Evolutionary conservation across 2,888 invertebrate genomes (phyloP).

Genomic region (Pheosia tremula): DNA sequence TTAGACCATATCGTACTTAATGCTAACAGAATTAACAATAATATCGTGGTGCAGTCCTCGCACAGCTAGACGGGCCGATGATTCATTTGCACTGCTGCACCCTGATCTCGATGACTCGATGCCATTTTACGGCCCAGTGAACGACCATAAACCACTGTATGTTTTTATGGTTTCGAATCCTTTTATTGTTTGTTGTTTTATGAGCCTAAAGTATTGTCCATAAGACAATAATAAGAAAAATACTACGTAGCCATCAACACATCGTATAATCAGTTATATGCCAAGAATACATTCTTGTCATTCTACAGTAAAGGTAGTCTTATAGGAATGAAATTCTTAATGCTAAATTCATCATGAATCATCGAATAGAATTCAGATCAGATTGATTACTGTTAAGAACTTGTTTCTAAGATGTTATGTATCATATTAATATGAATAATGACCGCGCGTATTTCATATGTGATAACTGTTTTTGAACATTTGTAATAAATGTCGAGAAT

Average conservation of each 20-base stretch:
- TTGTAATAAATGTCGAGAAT: slow-evolving; percentile 12
- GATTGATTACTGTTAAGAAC: not conserved
- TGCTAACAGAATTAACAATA: slow-evolving; percentile 12
- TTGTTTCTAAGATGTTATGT: slow-evolving; percentile 2
- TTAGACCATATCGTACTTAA: slow-evolving; percentile 24
- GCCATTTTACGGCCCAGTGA: slow-evolving; percentile 64
- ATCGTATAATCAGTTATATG: not conserved
- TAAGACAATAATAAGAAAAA: slow-evolving; percentile 6
- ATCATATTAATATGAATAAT: slow-evolving; percentile 9
- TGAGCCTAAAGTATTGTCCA: slow-evolving; percentile 36
- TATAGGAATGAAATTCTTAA: not conserved
- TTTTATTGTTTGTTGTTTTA: slow-evolving; percentile 50
- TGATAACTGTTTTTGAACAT: slow-evolving; percentile 6
- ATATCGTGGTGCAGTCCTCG: slow-evolving; percentile 25
- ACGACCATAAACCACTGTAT: slow-evolving; percentile 60
- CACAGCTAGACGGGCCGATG: slow-evolving; percentile 36
- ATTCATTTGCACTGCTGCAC: slow-evolving; percentile 53
- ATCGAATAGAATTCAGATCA: slow-evolving; percentile 1
- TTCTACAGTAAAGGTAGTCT: not conserved
- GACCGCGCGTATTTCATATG: slow-evolving; percentile 2
- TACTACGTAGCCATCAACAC: not conserved
- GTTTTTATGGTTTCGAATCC: slow-evolving; percentile 54
- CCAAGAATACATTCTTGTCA: not conserved
- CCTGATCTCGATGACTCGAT: slow-evolving; percentile 58
- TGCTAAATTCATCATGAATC: slow-evolving; percentile 2